These are phyloP conservation scores for Epistrophella euchroma DNA, from an alignment of 2,888 invertebrate species.

Conservation along the genomic window DNA sequence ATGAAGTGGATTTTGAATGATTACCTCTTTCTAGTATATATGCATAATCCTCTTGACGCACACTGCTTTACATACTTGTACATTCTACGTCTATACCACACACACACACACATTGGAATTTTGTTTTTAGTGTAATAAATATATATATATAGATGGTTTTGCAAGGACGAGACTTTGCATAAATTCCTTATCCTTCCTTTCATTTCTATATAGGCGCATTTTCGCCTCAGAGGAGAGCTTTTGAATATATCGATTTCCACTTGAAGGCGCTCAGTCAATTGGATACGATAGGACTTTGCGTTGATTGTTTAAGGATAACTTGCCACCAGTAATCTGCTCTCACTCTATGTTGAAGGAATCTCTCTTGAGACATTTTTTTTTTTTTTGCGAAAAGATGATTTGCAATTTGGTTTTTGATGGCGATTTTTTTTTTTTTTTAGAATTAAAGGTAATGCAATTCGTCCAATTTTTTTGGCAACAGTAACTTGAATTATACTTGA, in stretches of 20 bases:
- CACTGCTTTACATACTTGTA: not conserved
- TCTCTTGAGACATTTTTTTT: constrained; percentile 35
- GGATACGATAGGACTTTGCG: constrained; percentile 38
- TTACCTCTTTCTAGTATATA: constrained; percentile 39
- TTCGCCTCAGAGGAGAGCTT: constrained; percentile 23
- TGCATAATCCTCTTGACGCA: constrained; percentile 14
- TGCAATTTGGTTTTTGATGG: constrained; percentile 51
- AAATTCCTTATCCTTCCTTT: constrained; percentile 41
- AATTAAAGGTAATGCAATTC: constrained; percentile 57
- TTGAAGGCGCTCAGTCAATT: constrained; percentile 33
- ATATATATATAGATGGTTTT: constrained; percentile 34
- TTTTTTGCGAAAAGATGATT: constrained; percentile 50
- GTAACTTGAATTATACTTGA: too few species aligned
- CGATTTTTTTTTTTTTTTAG: constrained; percentile 38
- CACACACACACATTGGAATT: not conserved
- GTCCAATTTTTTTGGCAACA: too few species aligned
- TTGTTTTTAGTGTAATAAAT: constrained; percentile 45
- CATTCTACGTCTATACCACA: not conserved
- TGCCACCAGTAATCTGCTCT: constrained; percentile 50
- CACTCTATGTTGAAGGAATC: constrained; percentile 27
- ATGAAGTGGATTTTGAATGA: constrained; percentile 68
- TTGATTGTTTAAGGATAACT: constrained; percentile 68
- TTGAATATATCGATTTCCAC: constrained; percentile 68
- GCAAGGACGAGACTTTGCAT: constrained; percentile 42
- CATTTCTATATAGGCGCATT: constrained; percentile 48